These are phyloP conservation scores for Hirtodrosophila alboralis DNA, from an alignment of 2,888 invertebrate species.

Conservation along the genomic window DNA sequence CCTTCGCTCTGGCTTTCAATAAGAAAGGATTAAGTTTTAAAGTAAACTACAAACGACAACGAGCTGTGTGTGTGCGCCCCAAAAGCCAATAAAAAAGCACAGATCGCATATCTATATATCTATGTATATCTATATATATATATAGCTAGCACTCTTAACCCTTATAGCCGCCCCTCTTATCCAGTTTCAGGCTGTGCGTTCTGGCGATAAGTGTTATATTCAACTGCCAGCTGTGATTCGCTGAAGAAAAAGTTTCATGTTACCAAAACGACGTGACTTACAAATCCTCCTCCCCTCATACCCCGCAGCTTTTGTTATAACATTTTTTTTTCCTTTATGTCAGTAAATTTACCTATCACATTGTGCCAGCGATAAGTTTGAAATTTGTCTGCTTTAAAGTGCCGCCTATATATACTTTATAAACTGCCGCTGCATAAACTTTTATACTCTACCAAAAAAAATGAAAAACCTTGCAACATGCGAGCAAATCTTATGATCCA, in stretches of 20 bases:
- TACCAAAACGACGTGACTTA: conserved; percentile 54
- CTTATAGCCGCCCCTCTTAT: conserved; percentile 1
- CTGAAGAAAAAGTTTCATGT: conserved; percentile 71
- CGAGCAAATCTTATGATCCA: conserved; percentile 47
- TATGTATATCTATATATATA: conserved; percentile 10
- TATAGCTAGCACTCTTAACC: conserved; percentile 20
- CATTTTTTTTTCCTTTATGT: conserved; percentile 20
- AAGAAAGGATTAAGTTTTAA: conserved; percentile 77
- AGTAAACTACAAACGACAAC: conserved; percentile 73
- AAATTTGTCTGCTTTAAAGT: conserved; percentile 64
- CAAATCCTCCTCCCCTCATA: conserved; percentile 3
- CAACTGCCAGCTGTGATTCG: conserved; percentile 77
- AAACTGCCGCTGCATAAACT: conserved; percentile 18
- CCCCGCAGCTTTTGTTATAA: conserved; percentile 19
- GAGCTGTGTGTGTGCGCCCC: conserved; percentile 23
- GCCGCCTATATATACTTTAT: conserved; percentile 27
- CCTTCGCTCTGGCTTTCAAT: conserved; percentile 63
- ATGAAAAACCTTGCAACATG: conserved; percentile 43
- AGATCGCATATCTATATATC: conserved; percentile 64
- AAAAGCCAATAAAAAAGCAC: conserved; percentile 69
- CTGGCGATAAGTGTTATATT: conserved; percentile 73
- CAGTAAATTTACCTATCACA: conserved; percentile 68
- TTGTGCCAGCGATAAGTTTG: conserved; percentile 41
- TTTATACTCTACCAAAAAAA: conserved; percentile 15
- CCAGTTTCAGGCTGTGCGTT: conserved; percentile 23